These are phyloP conservation scores for Synanceia verrucosa DNA, from an alignment of 2,797 vertebrate genomes.

Conservation along the genomic window DNA sequence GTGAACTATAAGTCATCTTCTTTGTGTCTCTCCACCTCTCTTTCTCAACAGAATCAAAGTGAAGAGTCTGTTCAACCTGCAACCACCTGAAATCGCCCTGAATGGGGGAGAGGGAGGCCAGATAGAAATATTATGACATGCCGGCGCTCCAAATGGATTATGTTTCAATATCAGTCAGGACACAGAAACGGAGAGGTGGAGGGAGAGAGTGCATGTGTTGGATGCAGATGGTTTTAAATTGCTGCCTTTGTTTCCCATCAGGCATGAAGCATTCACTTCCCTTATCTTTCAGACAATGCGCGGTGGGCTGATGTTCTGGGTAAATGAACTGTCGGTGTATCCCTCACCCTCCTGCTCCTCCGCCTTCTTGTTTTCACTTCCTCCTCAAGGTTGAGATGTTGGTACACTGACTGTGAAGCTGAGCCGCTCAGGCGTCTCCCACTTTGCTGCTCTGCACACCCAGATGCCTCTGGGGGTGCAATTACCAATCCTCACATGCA, in stretches of 20 bases:
- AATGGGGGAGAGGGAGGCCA: constrained; percentile 46
- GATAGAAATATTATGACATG: constrained; percentile 81
- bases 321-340: constrained; percentile 87
- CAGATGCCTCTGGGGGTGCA: constrained; percentile 82
- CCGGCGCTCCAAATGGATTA: constrained; percentile 85
- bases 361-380: constrained; percentile 73
- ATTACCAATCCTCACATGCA: constrained; percentile 85
- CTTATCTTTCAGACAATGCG: constrained; percentile 80
- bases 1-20: constrained; percentile 17
- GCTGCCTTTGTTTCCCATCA: constrained; percentile 87
- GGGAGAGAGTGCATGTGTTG: constrained; percentile 67
- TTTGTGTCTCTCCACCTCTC: neutral
- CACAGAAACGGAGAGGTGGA: constrained; percentile 65
- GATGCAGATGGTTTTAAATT: constrained; percentile 87
- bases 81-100: constrained; percentile 73
- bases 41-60: constrained; percentile 32
- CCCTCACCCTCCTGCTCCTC: constrained; percentile 67
- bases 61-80: constrained; percentile 57
- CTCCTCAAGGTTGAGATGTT: constrained; percentile 80
- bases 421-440: constrained; percentile 76
- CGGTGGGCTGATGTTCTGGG: constrained; percentile 81
- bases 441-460: constrained; percentile 80
- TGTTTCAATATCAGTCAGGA: constrained; percentile 85
- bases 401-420: constrained; percentile 64
- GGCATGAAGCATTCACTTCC: constrained; percentile 80